Percentiles rank a stretch among this genome's conserved stretches.
phyloP scores from a whole-genome alignment of 2,113 vertebrate species.

The Fukomys damarensis region DNA sequence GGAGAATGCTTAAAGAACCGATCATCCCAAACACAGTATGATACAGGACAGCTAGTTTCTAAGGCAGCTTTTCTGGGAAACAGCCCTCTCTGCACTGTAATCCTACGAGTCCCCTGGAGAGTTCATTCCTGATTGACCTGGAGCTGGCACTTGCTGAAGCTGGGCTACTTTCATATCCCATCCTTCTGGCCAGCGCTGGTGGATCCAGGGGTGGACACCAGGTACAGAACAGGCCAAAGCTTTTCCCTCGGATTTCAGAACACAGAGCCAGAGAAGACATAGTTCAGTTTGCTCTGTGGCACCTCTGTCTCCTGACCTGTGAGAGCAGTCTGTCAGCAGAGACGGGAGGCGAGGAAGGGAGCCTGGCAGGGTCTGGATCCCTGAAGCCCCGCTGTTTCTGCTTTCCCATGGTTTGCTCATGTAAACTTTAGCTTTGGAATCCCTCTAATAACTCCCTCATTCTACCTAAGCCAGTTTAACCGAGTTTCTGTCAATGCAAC shows the following conservation, averaged over 20 bases:
- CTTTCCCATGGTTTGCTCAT: background rate
- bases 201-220: background rate
- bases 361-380: background rate
- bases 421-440: background rate
- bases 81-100: background rate
- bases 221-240: background rate
- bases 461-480: background rate
- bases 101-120: background rate
- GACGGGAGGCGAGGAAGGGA: background rate
- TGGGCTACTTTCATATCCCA: background rate
- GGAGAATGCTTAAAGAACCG: background rate
- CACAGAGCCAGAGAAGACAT: background rate
- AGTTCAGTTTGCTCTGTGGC: background rate
- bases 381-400: background rate
- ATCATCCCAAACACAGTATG: background rate
- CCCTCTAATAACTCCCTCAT: constrained; percentile 10
- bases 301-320: background rate
- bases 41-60: background rate
- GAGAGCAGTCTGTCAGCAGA: background rate
- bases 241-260: background rate
- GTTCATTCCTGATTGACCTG: background rate
- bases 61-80: background rate
- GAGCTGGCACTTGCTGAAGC: background rate
- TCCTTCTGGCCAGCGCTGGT: background rate
- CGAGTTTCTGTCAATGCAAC: background rate